Evolutionary conservation across 2,797 vertebrate species (phyloP).

Genomic region (Lutjanus argentimaculatus): DNA sequence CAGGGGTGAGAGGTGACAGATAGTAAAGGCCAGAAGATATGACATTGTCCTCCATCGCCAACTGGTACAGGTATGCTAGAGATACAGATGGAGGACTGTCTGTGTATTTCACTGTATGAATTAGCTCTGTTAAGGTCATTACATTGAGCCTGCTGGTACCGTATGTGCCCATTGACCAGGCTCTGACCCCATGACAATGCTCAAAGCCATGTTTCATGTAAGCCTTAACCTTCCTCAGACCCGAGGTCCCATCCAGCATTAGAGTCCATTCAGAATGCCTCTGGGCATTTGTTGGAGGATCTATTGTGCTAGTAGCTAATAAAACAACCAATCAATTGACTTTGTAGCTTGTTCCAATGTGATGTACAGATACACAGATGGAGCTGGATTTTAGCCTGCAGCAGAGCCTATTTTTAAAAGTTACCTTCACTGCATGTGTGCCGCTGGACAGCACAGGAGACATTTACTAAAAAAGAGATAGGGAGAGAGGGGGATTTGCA

Average conservation of each 20-base stretch:
- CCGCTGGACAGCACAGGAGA: slow-evolving; percentile 19
- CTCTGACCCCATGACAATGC: slow-evolving; percentile 51
- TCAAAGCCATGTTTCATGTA: slow-evolving; percentile 42
- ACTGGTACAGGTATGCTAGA: slow-evolving; percentile 39
- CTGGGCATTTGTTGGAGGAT: slow-evolving; percentile 28
- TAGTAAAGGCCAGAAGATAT: slow-evolving; percentile 47
- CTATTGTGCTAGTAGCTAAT: slow-evolving; percentile 25
- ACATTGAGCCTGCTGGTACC: slow-evolving; percentile 34
- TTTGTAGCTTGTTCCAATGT: slow-evolving; percentile 23
- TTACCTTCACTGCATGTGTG: slow-evolving; percentile 23
- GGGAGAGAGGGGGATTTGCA: slow-evolving; percentile 7
- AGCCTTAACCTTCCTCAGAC: slow-evolving; percentile 41
- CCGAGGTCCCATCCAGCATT: slow-evolving; percentile 14
- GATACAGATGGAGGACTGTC: slow-evolving; percentile 44
- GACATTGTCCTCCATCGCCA: slow-evolving; percentile 49
- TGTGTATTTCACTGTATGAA: slow-evolving; percentile 54
- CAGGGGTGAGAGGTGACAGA: slow-evolving; percentile 68
- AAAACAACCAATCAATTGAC: slow-evolving; percentile 45
- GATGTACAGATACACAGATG: slow-evolving; percentile 16
- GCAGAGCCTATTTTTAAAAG: slow-evolving; percentile 14
- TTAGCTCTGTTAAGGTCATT: slow-evolving; percentile 64
- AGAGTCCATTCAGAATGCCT: slow-evolving; percentile 32
- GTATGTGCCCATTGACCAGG: slow-evolving; percentile 45
- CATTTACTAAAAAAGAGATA: slow-evolving; percentile 11
- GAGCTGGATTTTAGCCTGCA: slow-evolving; percentile 2